Base-by-base conservation (phyloP, 2,113 vertebrate species). In the Melanocharis versteri region DNA sequence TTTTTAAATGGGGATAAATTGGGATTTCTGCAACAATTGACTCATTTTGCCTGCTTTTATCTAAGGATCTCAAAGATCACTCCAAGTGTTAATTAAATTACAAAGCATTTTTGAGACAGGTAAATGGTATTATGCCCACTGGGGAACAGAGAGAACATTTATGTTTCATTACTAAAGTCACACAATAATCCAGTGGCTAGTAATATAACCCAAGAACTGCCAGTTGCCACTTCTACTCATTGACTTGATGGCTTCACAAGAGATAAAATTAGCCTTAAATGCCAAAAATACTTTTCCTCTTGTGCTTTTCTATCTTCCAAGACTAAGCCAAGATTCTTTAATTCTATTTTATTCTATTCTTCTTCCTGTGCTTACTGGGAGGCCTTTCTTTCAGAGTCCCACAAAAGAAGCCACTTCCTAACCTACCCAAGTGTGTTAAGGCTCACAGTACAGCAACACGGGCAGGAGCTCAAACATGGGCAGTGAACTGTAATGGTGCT, bases 41-140 rank as follows among this genome's bases (percentile, higher is more conserved):
- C 76, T 97, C 83, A 87, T 92, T 96, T 90, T 92, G 60, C 79
- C 80, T 90, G 83, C 90, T 97, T 96, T 96, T 96, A 97, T 94
- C 92, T 86, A 86, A 95, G 80, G 86, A 96, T 94, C 96, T 95
- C 93, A 93, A 96, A 96, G 93, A 95, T 88, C 93, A 93, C 94
- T 96, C 90, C 92, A 96, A 96, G 92, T 96, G 93, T 96, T 96
- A 96, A 95, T 97, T 97, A 95, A 96, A 95, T 96, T 95, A 96
- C 96, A 96, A 92, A 73, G 93, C 85, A 92, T 96, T 95, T 95
- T 95, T 86, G 88, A 93, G 93, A 93, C 92, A 95, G 94, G 94
- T 97, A 95, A 97, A 94, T 95, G 93, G 93, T 93, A 92, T 93
- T 95, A 77, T 89, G 72, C 83, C 94, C 93, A 94, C 88, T 87